phyloP scores from a whole-genome alignment of 2,797 vertebrate species.

The Choloepus didactylus region DNA sequence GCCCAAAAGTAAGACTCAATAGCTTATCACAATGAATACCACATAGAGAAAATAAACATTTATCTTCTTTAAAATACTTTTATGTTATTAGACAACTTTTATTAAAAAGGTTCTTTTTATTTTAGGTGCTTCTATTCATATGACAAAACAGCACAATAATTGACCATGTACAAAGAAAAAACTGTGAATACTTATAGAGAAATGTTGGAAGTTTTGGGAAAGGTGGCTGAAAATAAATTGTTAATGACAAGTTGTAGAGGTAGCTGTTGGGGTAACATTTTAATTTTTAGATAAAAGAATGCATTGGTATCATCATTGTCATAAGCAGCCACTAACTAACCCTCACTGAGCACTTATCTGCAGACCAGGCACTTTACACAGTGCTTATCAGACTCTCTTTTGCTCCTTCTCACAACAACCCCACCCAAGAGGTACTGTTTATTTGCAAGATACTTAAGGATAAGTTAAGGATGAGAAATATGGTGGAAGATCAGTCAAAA shows the following conservation, averaged over 20 bases:
- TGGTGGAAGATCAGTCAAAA: background rate
- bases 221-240: slow-evolving; percentile 35
- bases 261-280: background rate
- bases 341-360: background rate
- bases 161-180: background rate
- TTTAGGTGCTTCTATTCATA: background rate
- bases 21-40: background rate
- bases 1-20: slow-evolving; percentile 29
- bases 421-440: background rate
- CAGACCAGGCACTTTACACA: background rate
- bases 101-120: background rate
- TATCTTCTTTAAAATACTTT: background rate
- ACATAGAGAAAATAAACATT: background rate
- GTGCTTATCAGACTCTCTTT: background rate
- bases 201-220: slow-evolving; percentile 9
- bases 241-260: background rate
- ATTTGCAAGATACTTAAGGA: background rate
- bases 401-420: background rate
- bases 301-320: background rate
- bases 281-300: slow-evolving; percentile 15
- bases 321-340: too few species aligned
- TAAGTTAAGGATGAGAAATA: background rate
- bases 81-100: background rate
- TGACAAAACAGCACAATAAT: background rate
- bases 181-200: background rate